These are phyloP conservation scores for Chrysolina americana DNA, from an alignment of 2,888 invertebrate genomes.

Conservation along the genomic window DNA sequence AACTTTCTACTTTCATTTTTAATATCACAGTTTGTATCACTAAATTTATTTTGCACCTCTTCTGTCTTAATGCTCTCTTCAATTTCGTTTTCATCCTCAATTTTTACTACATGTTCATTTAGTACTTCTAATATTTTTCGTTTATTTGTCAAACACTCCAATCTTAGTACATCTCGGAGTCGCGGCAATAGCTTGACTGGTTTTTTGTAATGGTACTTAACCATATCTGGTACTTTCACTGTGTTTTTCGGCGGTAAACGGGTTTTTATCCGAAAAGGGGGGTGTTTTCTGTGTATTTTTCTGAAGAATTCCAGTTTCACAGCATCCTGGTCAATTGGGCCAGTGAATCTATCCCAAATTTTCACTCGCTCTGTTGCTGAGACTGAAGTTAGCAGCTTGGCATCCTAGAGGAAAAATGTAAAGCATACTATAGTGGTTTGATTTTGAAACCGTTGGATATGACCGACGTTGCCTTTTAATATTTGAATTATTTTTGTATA, in stretches of 20 bases:
- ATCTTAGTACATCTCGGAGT: slow-evolving; percentile 76
- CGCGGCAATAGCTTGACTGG: slow-evolving; percentile 83
- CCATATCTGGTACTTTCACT: slow-evolving; percentile 82
- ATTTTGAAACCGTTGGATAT: too few species aligned
- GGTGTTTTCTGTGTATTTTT: slow-evolving; percentile 80
- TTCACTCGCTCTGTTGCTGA: slow-evolving; percentile 91
- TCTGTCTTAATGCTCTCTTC: slow-evolving; percentile 46
- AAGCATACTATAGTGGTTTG: too few species aligned
- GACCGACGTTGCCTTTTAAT: too few species aligned
- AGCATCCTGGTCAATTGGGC: slow-evolving; percentile 87
- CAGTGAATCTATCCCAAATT: slow-evolving; percentile 85
- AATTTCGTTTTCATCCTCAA: slow-evolving; percentile 49
- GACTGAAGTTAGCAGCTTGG: slow-evolving; percentile 83
- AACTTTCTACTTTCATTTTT: slow-evolving; percentile 39
- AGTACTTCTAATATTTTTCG: slow-evolving; percentile 42
- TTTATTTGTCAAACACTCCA: slow-evolving; percentile 69
- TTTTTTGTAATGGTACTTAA: slow-evolving; percentile 83
- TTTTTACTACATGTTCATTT: slow-evolving; percentile 52
- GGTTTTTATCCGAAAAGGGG: slow-evolving; percentile 77
- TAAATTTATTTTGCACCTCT: slow-evolving; percentile 45
- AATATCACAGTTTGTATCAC: slow-evolving; percentile 54
- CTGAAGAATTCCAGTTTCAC: slow-evolving; percentile 90
- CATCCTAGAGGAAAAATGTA: slow-evolving; percentile 74
- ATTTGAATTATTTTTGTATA: too few species aligned
- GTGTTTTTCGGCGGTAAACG: slow-evolving; percentile 72